Evolutionary conservation across 2,888 invertebrate genomes (phyloP).

Genomic region (Melanargia galathea): DNA sequence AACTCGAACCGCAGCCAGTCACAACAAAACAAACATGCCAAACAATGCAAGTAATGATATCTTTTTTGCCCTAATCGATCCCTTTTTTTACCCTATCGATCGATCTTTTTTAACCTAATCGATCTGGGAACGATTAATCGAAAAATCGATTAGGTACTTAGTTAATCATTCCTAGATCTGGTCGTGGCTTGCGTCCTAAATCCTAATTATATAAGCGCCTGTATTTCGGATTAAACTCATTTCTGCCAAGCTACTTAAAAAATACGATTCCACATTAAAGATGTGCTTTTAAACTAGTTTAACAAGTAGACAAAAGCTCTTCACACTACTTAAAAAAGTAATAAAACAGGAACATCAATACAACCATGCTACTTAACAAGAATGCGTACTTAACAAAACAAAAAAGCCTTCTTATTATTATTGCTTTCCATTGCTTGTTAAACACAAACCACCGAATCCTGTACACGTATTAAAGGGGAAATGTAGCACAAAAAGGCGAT

Average conservation of each 20-base stretch:
- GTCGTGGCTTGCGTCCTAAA: too few relatives aligned
- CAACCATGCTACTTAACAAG: neutral
- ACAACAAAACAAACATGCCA: too few relatives aligned
- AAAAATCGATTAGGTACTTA: too few relatives aligned
- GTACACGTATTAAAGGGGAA: conserved; percentile 24
- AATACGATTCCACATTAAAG: too few relatives aligned
- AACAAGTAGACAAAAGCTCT: neutral
- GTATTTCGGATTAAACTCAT: neutral
- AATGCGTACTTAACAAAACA: neutral
- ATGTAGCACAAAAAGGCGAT: conserved; percentile 28
- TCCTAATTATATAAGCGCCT: too few relatives aligned
- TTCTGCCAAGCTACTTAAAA: neutral
- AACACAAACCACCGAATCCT: conserved; percentile 2
- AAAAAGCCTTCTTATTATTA: neutral
- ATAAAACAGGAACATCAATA: conserved; percentile 16
- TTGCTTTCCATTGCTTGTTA: conserved; percentile 16
- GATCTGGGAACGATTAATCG: too few relatives aligned
- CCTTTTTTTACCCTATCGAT: too few relatives aligned
- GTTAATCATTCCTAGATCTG: too few relatives aligned
- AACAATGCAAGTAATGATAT: too few relatives aligned
- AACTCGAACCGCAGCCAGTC: too few relatives aligned
- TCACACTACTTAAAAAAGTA: neutral
- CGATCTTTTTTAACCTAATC: too few relatives aligned
- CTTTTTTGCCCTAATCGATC: too few relatives aligned
- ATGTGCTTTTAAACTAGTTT: neutral